phyloP scores from a whole-genome alignment of 2,888 invertebrate species.

The Sialis lutaria region DNA sequence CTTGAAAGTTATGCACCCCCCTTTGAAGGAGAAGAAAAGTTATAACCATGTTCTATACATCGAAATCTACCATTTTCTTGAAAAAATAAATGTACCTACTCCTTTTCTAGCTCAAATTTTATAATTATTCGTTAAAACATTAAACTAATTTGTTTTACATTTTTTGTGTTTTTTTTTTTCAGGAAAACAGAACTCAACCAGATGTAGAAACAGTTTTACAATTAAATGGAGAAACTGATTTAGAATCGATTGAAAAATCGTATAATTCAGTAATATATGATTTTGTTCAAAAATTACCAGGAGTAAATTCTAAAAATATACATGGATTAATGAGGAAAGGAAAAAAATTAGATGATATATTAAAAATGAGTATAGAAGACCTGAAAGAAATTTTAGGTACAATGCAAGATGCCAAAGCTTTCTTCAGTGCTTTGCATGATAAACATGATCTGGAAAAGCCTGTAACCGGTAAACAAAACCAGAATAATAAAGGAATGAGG shows the following conservation, averaged over 20 bases:
- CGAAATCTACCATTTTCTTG: too few species aligned
- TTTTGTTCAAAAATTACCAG: conserved; percentile 69
- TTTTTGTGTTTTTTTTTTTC: too few species aligned
- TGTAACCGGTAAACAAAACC: conserved; percentile 14
- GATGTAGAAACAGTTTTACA: conserved; percentile 51
- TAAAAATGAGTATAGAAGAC: conserved; percentile 43
- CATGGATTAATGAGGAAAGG: conserved; percentile 57
- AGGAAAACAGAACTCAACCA: conserved; percentile 72
- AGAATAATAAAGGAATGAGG: conserved; percentile 12
- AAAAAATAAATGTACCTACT: too few species aligned
- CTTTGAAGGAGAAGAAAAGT: too few species aligned
- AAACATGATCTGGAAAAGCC: conserved; percentile 36
- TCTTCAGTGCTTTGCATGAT: conserved; percentile 55
- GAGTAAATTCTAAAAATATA: conserved; percentile 75
- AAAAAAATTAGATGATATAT: conserved; percentile 43
- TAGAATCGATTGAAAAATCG: conserved; percentile 30
- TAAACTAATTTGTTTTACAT: too few species aligned
- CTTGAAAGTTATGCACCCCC: too few species aligned
- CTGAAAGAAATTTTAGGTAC: conserved; percentile 55
- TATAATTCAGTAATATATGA: conserved; percentile 43
- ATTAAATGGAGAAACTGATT: conserved; percentile 45
- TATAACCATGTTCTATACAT: too few species aligned
- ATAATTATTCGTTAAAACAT: too few species aligned
- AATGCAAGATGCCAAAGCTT: conserved; percentile 43
- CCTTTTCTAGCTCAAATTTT: too few species aligned